Conservation (phyloP, 2,113 vertebrate genomes). For the Heterocephalus glaber region DNA sequence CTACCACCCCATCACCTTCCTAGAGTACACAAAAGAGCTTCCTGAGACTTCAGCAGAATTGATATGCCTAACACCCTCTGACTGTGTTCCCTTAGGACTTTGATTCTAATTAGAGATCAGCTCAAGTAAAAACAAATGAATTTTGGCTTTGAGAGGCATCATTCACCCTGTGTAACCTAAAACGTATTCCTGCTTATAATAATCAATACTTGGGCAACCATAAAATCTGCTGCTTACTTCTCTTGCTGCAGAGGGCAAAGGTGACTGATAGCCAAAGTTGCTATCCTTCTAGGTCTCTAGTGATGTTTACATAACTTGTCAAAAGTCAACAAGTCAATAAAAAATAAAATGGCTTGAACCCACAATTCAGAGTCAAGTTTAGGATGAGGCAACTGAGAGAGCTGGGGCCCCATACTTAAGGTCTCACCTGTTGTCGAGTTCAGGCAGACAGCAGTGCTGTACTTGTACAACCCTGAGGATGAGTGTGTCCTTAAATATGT, state of each 20-base stretch:
- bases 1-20: not conserved
- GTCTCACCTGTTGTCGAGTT: not conserved
- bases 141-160: not conserved
- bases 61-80: not conserved
- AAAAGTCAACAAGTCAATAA: not conserved
- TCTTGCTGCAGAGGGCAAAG: not conserved
- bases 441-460: rapidly evolving
- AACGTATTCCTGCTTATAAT: not conserved
- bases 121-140: not conserved
- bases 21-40: not conserved
- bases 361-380: not conserved
- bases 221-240: not conserved
- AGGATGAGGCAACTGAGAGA: not conserved
- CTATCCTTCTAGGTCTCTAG: not conserved
- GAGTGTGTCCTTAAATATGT: not conserved
- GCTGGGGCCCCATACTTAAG: not conserved
- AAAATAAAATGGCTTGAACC: not conserved
- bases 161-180: not conserved
- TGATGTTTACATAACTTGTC: not conserved
- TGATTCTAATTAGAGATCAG: not conserved
- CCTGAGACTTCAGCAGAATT: not conserved
- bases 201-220: not conserved
- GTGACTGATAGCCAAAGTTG: not conserved
- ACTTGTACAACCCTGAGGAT: not conserved
- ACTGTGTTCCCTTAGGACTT: not conserved